phyloP scores from a whole-genome alignment of 2,797 vertebrate species.

The Eospalax fontanierii region DNA sequence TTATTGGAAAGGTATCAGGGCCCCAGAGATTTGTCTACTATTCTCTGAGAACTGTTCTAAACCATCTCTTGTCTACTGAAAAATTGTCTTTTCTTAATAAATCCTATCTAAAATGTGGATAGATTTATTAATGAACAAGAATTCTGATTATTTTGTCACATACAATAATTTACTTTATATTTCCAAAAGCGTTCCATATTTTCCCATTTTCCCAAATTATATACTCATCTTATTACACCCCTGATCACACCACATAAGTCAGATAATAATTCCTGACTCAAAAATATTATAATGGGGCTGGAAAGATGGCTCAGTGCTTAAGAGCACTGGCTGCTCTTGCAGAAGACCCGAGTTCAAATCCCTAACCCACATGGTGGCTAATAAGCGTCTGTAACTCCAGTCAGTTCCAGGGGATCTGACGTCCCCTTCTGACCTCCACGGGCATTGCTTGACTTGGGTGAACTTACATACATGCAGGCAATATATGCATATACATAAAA shows the following conservation, averaged over 20 bases:
- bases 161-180: slow-evolving; percentile 49
- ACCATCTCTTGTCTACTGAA: background rate
- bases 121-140: slow-evolving; percentile 25
- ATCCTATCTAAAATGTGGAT: slow-evolving; percentile 14
- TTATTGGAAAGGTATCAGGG: background rate
- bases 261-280: slow-evolving; percentile 1
- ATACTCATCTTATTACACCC: background rate
- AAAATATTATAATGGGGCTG: background rate
- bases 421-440: too few relatives aligned
- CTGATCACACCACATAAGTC: background rate
- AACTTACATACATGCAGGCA: too few relatives aligned
- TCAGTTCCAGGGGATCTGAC: too few relatives aligned
- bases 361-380: too few relatives aligned
- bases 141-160: slow-evolving; percentile 20
- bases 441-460: too few relatives aligned
- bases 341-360: too few relatives aligned
- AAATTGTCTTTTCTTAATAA: slow-evolving; percentile 11
- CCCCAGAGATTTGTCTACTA: background rate
- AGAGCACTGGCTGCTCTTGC: too few relatives aligned
- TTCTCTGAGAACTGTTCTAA: background rate
- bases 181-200: slow-evolving; percentile 17
- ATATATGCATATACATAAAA: too few relatives aligned
- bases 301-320: background rate
- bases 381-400: too few relatives aligned
- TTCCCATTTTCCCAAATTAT: background rate